Evolutionary conservation across 2,113 vertebrate genomes (phyloP).

Genomic region (Actenoides lindsayi): DNA sequence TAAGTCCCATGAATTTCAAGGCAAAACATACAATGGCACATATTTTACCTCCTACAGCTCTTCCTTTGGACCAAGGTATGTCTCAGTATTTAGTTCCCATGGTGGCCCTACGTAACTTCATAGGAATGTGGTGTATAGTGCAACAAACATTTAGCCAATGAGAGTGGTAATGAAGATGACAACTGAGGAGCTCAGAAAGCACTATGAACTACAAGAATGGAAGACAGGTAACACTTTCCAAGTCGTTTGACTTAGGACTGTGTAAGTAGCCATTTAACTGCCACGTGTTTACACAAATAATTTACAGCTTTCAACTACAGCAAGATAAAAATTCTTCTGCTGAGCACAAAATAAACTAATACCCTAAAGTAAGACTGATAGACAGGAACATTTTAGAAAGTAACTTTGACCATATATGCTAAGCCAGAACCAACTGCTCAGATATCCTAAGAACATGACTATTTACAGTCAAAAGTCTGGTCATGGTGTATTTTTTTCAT

Average conservation of each 20-base stretch:
- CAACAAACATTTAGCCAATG: not conserved
- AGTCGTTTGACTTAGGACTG: not conserved
- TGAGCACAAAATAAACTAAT: not conserved
- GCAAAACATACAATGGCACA: not conserved
- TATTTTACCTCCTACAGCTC: not conserved
- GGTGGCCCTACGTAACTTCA: not conserved
- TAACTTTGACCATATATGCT: not conserved
- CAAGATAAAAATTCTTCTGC: not conserved
- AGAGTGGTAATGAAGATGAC: not conserved
- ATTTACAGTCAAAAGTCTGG: not conserved
- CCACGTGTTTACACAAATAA: not conserved
- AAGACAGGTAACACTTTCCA: not conserved
- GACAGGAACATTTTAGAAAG: not conserved
- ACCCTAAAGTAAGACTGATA: not conserved
- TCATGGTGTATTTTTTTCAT: not conserved
- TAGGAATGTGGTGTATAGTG: not conserved
- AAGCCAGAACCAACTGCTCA: not conserved
- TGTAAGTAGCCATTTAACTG: not conserved
- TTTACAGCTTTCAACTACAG: not conserved
- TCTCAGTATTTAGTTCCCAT: not conserved
- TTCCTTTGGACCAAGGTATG: not conserved
- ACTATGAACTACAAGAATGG: not conserved
- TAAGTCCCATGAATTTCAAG: not conserved
- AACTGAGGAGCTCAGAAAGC: not conserved
- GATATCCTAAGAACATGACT: not conserved